Percentiles rank a stretch among this genome's conserved stretches.
Conservation (phyloP, 2,888 invertebrate genomes). For the Drosophila falleni region DNA sequence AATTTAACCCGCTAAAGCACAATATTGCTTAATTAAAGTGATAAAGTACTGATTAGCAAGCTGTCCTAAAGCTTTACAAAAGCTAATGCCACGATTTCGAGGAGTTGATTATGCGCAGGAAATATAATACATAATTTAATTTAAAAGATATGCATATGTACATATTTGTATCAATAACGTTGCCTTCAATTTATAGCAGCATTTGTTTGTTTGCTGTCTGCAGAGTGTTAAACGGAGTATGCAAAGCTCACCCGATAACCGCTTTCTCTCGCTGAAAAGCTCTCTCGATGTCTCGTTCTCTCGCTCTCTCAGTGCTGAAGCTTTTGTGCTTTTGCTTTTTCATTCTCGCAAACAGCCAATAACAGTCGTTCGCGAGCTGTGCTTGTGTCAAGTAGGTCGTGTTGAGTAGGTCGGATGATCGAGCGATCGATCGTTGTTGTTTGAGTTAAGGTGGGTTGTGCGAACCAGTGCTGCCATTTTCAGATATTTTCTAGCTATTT, state of each 20-base stretch:
- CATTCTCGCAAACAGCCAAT: neutral
- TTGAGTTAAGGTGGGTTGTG: conserved; percentile 11
- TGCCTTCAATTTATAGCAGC: neutral
- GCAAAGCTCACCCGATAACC: conserved; percentile 9
- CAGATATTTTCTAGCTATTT: neutral
- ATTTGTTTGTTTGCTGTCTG: neutral
- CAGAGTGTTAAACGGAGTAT: neutral
- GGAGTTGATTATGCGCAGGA: neutral
- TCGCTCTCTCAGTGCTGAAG: conserved; percentile 13
- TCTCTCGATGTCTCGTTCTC: neutral
- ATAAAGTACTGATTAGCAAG: neutral
- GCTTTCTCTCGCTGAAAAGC: neutral
- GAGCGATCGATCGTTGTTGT: conserved; percentile 9
- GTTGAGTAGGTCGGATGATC: neutral
- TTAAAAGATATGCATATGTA: neutral
- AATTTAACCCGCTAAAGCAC: neutral
- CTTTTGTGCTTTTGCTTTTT: conserved; percentile 20
- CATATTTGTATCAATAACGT: neutral
- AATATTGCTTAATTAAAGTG: neutral
- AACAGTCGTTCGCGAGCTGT: conserved; percentile 36
- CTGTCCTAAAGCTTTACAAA: neutral
- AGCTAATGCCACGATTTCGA: neutral
- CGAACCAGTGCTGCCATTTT: neutral
- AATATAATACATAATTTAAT: conserved; percentile 1
- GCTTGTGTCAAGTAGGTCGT: conserved; percentile 34